Evolutionary conservation across 1,140 invertebrate genomes (phyloP).

Genomic region (Philopotamus ludificatus): DNA sequence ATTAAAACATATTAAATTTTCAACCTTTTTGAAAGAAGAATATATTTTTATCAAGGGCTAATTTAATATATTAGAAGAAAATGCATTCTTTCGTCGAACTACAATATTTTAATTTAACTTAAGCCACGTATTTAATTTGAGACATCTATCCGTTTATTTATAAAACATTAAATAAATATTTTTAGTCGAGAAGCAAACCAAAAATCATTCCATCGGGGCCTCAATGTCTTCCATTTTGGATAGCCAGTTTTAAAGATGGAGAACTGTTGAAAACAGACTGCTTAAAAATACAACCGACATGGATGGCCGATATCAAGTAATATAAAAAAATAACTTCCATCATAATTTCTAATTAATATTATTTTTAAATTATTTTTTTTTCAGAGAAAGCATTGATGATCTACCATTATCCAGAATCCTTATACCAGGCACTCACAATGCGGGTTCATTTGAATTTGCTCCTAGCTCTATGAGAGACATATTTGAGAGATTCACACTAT

Average conservation of each 20-base stretch:
- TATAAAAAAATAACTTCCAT: not conserved
- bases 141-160: no score
- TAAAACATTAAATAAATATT: not conserved
- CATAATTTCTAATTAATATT: not conserved
- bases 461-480: constrained; percentile 45
- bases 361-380: constrained; percentile 23
- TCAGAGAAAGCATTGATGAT: constrained; percentile 48
- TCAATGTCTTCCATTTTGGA: constrained; percentile 57
- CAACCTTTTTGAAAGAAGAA: no score
- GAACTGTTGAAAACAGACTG: constrained; percentile 57
- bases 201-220: constrained; percentile 39
- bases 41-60: no score
- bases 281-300: constrained; percentile 63
- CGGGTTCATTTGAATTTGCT: constrained; percentile 52
- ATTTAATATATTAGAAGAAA: no score
- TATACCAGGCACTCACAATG: constrained; percentile 51
- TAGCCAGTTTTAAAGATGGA: constrained; percentile 56
- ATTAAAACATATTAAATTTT: no score
- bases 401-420: constrained; percentile 49
- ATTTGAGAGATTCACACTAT: constrained; percentile 51
- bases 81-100: no score
- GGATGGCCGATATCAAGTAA: constrained; percentile 68
- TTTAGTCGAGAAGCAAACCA: not conserved
- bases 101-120: no score
- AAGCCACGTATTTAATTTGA: no score